Conservation (phyloP, 1,140 invertebrate species). For the Coptotermes formosanus region DNA sequence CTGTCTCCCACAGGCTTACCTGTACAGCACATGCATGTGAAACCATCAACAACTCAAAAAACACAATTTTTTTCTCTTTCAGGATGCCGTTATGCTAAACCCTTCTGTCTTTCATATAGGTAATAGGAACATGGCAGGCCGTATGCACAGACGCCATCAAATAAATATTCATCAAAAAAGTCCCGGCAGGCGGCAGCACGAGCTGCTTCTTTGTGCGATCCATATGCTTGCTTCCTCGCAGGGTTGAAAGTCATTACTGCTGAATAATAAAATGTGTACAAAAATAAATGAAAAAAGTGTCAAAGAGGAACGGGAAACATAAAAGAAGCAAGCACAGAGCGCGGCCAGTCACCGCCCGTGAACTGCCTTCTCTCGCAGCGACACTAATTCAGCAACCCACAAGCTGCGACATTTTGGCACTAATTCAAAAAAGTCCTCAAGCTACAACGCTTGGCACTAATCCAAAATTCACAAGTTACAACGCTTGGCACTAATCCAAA, state of each 20-base stretch:
- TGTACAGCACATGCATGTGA: not conserved
- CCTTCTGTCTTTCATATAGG: not conserved
- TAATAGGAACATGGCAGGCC: conserved; percentile 3
- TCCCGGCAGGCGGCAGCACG: conserved; percentile 2
- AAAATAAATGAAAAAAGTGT: conserved; percentile 23
- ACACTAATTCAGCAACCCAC: too few species aligned
- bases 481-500: too few species aligned
- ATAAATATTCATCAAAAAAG: conserved; percentile 30
- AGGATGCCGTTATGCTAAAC: conserved; percentile 7
- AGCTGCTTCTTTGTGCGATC: not conserved
- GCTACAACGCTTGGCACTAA: too few species aligned
- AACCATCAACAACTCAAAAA: conserved; percentile 19
- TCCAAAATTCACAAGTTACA: too few species aligned
- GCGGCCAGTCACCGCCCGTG: not conserved
- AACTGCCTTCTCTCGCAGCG: too few species aligned
- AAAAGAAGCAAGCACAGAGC: not conserved
- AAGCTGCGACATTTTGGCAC: too few species aligned
- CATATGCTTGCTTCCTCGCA: conserved; percentile 9
- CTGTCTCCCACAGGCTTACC: not conserved
- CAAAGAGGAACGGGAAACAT: conserved; percentile 15
- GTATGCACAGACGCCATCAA: conserved; percentile 22
- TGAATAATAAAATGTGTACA: conserved; percentile 27
- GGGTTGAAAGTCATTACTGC: conserved; percentile 24
- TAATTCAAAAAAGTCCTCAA: too few species aligned
- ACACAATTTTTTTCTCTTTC: not conserved